Conservation (phyloP, 1,140 invertebrate genomes). For the Bactericera cockerelli region DNA sequence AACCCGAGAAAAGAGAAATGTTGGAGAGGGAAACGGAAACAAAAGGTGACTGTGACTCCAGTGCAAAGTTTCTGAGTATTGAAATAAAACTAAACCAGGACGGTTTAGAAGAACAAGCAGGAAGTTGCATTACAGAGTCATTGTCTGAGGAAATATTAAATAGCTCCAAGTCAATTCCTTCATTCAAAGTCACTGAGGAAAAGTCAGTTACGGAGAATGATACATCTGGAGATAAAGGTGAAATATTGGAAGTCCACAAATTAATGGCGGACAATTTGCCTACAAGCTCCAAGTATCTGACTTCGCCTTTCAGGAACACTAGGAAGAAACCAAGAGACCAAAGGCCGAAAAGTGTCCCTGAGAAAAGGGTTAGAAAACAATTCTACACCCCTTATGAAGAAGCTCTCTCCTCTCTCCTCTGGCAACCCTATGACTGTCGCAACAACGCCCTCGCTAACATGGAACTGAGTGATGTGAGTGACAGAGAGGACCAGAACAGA, state of each 20-base stretch:
- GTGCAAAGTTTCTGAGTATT: background rate
- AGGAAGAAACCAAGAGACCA: background rate
- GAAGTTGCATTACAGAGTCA: background rate
- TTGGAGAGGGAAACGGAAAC: too few species aligned
- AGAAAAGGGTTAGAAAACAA: background rate
- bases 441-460: background rate
- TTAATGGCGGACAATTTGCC: background rate
- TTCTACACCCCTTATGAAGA: conserved; percentile 17
- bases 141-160: too few species aligned
- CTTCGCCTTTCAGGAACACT: background rate
- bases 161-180: too few species aligned
- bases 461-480: background rate
- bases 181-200: too few species aligned
- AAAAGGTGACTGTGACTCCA: too few species aligned
- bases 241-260: background rate
- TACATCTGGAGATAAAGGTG: background rate
- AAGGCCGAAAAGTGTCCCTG: background rate
- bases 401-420: conserved; percentile 25
- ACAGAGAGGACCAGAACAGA: background rate
- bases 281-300: background rate
- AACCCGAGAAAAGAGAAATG: too few species aligned
- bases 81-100: background rate
- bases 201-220: too few species aligned
- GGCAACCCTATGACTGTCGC: conserved; percentile 26
- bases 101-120: background rate